phyloP scores from a whole-genome alignment of 2,888 invertebrate genomes.

The Paralinhomoeus sp. region DNA sequence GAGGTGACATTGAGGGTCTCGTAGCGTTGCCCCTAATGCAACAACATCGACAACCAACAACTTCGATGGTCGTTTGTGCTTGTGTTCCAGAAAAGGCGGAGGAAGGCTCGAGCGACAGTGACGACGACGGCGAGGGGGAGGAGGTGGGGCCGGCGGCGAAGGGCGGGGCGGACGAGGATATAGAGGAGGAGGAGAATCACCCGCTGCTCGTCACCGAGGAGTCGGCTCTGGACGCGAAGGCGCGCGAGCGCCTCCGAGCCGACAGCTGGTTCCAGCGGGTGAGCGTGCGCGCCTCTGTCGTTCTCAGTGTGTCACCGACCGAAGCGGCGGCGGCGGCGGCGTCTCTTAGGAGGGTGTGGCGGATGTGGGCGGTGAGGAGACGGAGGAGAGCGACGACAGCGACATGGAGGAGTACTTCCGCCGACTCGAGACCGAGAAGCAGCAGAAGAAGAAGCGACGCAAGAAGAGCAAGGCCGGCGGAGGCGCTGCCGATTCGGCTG shows the following conservation, averaged over 20 bases:
- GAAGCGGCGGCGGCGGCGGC: no score
- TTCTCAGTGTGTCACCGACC: no score
- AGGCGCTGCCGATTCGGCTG: slow-evolving; percentile 1
- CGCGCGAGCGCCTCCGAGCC: slow-evolving; percentile 16
- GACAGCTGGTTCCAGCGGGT: slow-evolving; percentile 29
- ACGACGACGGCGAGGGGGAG: no score
- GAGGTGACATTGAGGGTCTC: no score
- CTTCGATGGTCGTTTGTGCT: no score
- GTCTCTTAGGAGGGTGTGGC: not conserved
- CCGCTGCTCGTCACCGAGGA: slow-evolving; percentile 27
- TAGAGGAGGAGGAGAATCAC: slow-evolving; percentile 13
- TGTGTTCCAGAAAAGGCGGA: no score
- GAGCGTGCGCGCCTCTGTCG: no score
- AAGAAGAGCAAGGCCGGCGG: slow-evolving; percentile 33
- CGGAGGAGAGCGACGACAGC: not conserved
- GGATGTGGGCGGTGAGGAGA: not conserved
- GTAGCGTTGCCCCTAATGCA: no score
- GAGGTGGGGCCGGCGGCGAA: no score
- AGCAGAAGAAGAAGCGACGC: slow-evolving; percentile 12
- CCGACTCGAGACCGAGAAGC: slow-evolving; percentile 15
- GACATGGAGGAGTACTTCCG: not conserved
- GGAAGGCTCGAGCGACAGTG: no score
- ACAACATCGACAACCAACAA: no score
- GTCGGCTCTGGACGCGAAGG: slow-evolving; percentile 9
- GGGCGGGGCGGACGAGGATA: no score